Evolutionary conservation across 1,140 invertebrate genomes (phyloP).

Genomic region (Drosophila orena): DNA sequence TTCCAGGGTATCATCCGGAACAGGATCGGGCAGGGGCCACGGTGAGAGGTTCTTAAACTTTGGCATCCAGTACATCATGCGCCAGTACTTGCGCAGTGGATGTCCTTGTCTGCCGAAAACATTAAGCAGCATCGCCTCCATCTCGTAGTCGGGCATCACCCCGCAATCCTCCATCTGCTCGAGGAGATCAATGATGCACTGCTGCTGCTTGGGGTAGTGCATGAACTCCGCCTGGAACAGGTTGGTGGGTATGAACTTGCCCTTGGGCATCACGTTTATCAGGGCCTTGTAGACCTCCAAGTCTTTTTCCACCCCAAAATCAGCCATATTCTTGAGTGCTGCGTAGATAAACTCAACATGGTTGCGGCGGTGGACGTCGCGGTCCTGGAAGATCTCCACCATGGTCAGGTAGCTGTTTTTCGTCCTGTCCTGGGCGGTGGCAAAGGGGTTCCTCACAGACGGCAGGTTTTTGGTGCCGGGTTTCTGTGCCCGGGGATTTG

Average conservation of each 20-base stretch:
- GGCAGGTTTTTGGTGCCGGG: constrained; percentile 50
- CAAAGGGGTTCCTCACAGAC: constrained; percentile 69
- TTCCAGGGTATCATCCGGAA: constrained; percentile 91
- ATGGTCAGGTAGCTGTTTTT: constrained; percentile 91
- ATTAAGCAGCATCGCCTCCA: constrained; percentile 92
- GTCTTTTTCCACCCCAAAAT: constrained; percentile 96
- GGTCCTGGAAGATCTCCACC: constrained; percentile 89
- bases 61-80: constrained; percentile 99
- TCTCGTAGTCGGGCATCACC: constrained; percentile 96
- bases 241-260: constrained; percentile 93
- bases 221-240: constrained; percentile 93
- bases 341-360: constrained; percentile 97
- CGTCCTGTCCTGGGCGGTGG: constrained; percentile 86
- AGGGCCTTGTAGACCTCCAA: constrained; percentile 96
- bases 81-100: constrained; percentile 93
- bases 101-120: constrained; percentile 93
- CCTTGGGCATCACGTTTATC: constrained; percentile 96
- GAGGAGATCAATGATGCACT: constrained; percentile 93
- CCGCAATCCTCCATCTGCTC: constrained; percentile 85
- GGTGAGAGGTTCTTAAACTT: constrained; percentile 97
- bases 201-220: constrained; percentile 98
- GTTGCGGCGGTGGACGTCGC: constrained; percentile 88
- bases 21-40: constrained; percentile 91
- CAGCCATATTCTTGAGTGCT: constrained; percentile 94
- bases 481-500: constrained; percentile 16